Evolutionary conservation across 2,113 vertebrate species (phyloP), one percentile per base, ranked within the genome.

Genomic region (Etheostoma cragini): DNA sequence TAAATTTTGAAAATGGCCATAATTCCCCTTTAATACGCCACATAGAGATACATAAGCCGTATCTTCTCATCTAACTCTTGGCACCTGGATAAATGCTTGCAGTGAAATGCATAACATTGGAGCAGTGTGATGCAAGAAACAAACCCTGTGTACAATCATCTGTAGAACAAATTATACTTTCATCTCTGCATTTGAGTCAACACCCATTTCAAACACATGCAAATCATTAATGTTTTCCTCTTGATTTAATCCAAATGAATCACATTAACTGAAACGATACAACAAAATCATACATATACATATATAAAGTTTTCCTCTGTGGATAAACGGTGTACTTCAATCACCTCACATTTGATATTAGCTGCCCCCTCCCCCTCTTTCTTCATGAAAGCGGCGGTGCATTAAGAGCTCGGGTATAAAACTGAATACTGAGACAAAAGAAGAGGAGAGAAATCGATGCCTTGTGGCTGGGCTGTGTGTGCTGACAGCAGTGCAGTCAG

Each of bases 401-500:
- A 66, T 78, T 76, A 67, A 70, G 45, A 68, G 63, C 17, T 21
- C 0, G 1, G 46, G 64, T 73, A 54, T 77, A 49, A 73, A 85
- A 22, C 49, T 49, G 49, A 47, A 74, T 7, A 30, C 4, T 46
- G 70, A 84, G 71, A 80, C 72, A 65, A 68, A 76, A 76, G 58
- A 56, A 72, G 54, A 60, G 26, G 8, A 53, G 53, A 58, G 81
- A 63, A 74, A 92, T 88, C 74, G 6, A 83, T 90, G 80, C 42
- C 62, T 49, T 12, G 38, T 42, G n/a, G 66, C 62, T 73, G 26
- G 4, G 53, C 4, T n/a, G 47, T 26, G 45, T 64, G 50, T 33
- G 64, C 66, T 63, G 80, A 78, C 73, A 83, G 81, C 58, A 26
- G 46, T 33, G 71, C 72, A 53, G 67, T 56, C 63, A 63, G 72